phyloP scores from a whole-genome alignment of 2,888 invertebrate genomes.

The Chesias legatella region DNA sequence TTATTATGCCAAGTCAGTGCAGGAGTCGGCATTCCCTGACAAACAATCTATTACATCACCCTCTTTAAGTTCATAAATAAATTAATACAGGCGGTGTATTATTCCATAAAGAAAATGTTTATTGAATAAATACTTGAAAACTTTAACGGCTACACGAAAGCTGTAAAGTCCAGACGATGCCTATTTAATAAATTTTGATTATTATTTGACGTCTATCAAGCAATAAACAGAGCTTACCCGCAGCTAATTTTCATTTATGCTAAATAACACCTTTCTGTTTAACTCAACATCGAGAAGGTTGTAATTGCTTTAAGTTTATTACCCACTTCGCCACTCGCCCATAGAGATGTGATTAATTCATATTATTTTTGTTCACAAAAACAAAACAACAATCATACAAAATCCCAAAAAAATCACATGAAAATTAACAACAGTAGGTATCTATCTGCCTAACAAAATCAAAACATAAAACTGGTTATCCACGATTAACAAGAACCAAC shows the following conservation, averaged over 20 bases:
- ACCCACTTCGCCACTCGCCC: constrained; percentile 13
- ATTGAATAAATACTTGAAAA: no score
- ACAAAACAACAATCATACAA: no score
- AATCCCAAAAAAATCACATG: no score
- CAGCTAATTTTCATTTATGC: constrained; percentile 40
- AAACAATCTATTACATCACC: constrained; percentile 11
- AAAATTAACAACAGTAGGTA: no score
- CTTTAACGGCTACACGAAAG: not conserved
- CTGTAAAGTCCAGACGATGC: not conserved
- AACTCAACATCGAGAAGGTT: constrained; percentile 31
- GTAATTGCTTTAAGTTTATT: constrained; percentile 35
- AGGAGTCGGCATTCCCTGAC: constrained; percentile 9
- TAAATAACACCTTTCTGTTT: constrained; percentile 36
- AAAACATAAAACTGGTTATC: no score
- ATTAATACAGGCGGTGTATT: no score
- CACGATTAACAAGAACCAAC: no score
- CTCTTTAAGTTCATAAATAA: constrained; percentile 3
- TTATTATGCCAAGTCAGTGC: constrained; percentile 7
- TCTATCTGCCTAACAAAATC: no score
- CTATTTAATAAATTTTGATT: constrained; percentile 39
- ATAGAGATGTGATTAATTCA: no score
- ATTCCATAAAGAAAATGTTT: no score
- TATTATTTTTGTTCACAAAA: no score
- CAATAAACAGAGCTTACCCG: constrained; percentile 31
- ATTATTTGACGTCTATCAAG: constrained; percentile 39